Conservation (phyloP, 2,888 invertebrate genomes). For the Lycia hirtaria region DNA sequence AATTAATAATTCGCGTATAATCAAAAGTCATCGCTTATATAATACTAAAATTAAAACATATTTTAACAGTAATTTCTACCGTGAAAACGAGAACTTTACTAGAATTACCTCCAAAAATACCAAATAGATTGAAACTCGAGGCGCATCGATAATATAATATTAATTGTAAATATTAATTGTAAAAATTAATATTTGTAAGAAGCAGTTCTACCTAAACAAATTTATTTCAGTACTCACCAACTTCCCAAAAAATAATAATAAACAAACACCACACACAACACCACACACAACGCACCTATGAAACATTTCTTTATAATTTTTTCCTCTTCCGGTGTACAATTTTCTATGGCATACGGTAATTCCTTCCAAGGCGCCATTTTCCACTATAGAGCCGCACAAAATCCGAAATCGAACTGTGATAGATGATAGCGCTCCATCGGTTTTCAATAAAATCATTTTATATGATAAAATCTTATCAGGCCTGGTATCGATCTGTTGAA, state of each 20-base stretch:
- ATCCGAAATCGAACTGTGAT: conserved; percentile 47
- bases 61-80: too few relatives aligned
- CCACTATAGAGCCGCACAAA: conserved; percentile 21
- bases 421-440: conserved; percentile 37
- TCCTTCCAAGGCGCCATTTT: conserved; percentile 69
- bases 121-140: too few relatives aligned
- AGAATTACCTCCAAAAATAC: too few relatives aligned
- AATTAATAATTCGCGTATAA: too few relatives aligned
- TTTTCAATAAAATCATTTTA: conserved; percentile 56
- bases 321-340: conserved; percentile 69
- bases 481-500: conserved; percentile 55
- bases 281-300: conserved; percentile 60
- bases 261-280: conserved; percentile 31
- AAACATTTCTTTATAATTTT: conserved; percentile 73
- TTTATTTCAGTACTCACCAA: conserved; percentile 19
- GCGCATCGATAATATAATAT: too few relatives aligned
- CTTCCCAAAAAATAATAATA: conserved; percentile 9
- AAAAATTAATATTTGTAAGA: too few relatives aligned
- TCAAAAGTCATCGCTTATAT: too few relatives aligned
- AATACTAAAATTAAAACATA: too few relatives aligned
- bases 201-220: too few relatives aligned
- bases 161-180: too few relatives aligned
- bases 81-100: too few relatives aligned
- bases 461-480: conserved; percentile 58
- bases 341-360: conserved; percentile 67